phyloP scores from a whole-genome alignment of 1,140 invertebrate genomes.

The Periplaneta americana region DNA sequence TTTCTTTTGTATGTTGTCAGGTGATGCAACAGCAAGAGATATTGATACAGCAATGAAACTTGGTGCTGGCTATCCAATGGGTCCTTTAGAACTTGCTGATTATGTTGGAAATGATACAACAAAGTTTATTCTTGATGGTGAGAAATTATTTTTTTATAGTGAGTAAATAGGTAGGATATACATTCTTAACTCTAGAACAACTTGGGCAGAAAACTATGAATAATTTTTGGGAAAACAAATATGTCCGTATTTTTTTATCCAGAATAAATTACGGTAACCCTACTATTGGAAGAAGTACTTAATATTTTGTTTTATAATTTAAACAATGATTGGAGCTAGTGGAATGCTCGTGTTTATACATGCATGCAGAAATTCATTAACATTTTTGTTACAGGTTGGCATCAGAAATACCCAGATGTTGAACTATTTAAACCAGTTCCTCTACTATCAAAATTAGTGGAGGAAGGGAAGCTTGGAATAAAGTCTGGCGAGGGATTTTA shows the following conservation, averaged over 20 bases:
- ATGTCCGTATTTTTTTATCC: no score
- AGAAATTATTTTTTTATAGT: conserved; percentile 10
- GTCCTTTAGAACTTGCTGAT: conserved; percentile 74
- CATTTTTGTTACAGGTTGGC: conserved; percentile 55
- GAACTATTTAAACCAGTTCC: conserved; percentile 62
- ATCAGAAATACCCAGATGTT: conserved; percentile 70
- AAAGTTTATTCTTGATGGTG: conserved; percentile 51
- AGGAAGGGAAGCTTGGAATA: conserved; percentile 73
- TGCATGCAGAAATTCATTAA: neutral
- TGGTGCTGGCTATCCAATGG: conserved; percentile 80
- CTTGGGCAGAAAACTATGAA: no score
- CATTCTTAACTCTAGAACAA: no score
- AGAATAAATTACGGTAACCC: no score
- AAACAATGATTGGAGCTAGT: neutral
- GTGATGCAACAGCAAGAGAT: conserved; percentile 63
- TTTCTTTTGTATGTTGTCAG: neutral
- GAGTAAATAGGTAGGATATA: no score
- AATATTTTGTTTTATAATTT: neutral
- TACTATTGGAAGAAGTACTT: neutral
- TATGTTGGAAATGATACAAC: conserved; percentile 74
- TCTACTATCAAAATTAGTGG: conserved; percentile 64
- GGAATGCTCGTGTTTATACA: no score
- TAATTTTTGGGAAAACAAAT: no score
- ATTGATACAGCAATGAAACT: conserved; percentile 86
- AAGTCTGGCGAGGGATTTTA: conserved; percentile 88